These are phyloP conservation scores for Falco biarmicus DNA, from an alignment of 2,797 vertebrate species.

Conservation along the genomic window DNA sequence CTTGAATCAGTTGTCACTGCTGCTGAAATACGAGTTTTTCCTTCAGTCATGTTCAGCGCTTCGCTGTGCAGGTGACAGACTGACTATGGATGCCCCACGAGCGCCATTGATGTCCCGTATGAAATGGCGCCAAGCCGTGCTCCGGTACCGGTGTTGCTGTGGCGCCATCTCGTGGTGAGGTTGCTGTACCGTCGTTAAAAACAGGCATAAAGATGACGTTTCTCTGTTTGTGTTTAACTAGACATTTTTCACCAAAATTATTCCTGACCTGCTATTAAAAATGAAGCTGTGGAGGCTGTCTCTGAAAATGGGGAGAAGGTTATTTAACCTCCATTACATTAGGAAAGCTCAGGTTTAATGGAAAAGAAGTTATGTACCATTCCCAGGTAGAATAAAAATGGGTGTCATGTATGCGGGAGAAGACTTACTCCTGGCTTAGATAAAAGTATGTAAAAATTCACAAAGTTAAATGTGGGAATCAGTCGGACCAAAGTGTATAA, in stretches of 20 bases:
- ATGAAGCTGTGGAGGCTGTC: background rate
- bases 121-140: background rate
- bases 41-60: background rate
- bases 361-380: background rate
- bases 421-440: background rate
- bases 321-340: background rate
- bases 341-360: background rate
- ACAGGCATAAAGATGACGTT: too few species aligned
- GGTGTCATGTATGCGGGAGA: background rate
- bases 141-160: background rate
- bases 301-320: background rate
- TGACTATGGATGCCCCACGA: background rate
- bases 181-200: background rate
- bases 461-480: background rate
- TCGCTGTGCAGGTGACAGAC: rapidly evolving
- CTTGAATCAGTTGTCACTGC: rapidly evolving
- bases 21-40: background rate
- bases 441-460: background rate
- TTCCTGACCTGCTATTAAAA: background rate
- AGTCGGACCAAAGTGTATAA: background rate
- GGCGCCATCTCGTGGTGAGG: background rate
- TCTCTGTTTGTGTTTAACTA: background rate
- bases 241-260: background rate
- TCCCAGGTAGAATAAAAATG: background rate
- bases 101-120: background rate